Percentiles rank a stretch among this genome's conserved stretches.
These are phyloP conservation scores for Eulithis testata DNA, from an alignment of 2,888 invertebrate genomes.

Conservation along the genomic window DNA sequence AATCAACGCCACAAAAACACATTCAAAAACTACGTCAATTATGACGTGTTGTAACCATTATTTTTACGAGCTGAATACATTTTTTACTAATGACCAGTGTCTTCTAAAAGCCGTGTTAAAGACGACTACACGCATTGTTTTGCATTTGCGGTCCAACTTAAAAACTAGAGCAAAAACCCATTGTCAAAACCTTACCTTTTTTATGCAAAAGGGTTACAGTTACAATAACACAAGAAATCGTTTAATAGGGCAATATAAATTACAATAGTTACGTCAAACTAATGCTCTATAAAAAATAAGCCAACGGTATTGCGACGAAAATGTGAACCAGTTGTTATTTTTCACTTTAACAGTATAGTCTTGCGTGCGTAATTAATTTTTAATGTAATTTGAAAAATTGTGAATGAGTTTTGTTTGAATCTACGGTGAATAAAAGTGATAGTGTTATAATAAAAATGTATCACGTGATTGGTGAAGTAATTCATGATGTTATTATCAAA, in stretches of 20 bases:
- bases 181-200: slow-evolving; percentile 53
- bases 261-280: slow-evolving; percentile 72
- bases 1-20: not conserved
- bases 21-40: slow-evolving; percentile 17
- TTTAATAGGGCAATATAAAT: slow-evolving; percentile 74
- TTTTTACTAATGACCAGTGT: slow-evolving; percentile 40
- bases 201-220: slow-evolving; percentile 67
- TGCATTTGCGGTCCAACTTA: slow-evolving; percentile 71
- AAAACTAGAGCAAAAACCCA: slow-evolving; percentile 76
- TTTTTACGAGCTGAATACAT: slow-evolving; percentile 22
- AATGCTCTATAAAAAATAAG: slow-evolving; percentile 71
- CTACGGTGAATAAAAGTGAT: slow-evolving; percentile 19
- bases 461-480: not conserved
- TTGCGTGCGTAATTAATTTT: slow-evolving; percentile 43
- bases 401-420: slow-evolving; percentile 21
- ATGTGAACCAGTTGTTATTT: slow-evolving; percentile 69
- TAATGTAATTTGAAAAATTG: slow-evolving; percentile 25
- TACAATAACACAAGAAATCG: slow-evolving; percentile 61
- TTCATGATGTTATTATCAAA: not conserved
- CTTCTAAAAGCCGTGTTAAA: slow-evolving; percentile 40
- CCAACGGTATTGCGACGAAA: slow-evolving; percentile 58
- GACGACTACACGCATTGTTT: slow-evolving; percentile 68
- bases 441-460: not conserved
- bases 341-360: slow-evolving; percentile 66
- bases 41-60: slow-evolving; percentile 4